A percentile compares a stretch with the other conserved stretches of the same genome.
Evolutionary conservation across 2,113 vertebrate species (phyloP).

Genomic region (Phylloscopus whistleri): DNA sequence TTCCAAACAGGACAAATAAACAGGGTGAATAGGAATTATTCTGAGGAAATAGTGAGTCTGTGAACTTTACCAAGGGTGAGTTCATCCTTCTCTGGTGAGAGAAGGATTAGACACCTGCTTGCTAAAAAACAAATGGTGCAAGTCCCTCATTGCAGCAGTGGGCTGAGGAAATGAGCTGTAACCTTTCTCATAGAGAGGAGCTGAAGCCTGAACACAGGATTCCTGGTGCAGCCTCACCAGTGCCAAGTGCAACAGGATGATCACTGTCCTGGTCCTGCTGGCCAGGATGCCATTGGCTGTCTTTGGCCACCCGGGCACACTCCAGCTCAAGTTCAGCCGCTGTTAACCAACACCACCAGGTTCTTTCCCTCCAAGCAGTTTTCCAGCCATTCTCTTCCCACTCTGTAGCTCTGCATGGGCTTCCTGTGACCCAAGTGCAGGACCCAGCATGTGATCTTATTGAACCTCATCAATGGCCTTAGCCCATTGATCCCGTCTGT

Average conservation of each 20-base stretch:
- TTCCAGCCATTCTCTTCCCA: too few relatives aligned
- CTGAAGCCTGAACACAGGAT: neutral
- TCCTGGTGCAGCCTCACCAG: accelerated
- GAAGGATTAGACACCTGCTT: neutral
- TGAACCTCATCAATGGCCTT: neutral
- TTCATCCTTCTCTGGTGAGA: neutral
- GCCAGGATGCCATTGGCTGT: neutral
- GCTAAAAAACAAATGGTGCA: neutral
- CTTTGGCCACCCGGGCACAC: neutral
- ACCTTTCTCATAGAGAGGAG: neutral
- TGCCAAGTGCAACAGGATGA: neutral
- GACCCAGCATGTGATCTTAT: accelerated
- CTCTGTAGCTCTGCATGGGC: too few relatives aligned
- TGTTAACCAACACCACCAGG: neutral
- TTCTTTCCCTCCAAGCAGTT: neutral
- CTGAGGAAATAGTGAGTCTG: neutral
- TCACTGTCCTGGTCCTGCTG: neutral
- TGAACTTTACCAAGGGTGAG: neutral
- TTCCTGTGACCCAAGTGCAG: neutral
- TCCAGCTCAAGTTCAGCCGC: accelerated
- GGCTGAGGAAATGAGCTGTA: neutral
- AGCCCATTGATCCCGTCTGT: too few relatives aligned
- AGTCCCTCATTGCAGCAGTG: neutral
- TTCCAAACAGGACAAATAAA: neutral
- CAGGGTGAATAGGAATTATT: neutral